These are phyloP conservation scores for Scopus umbretta DNA, from an alignment of 2,113 vertebrate species.

Conservation along the genomic window DNA sequence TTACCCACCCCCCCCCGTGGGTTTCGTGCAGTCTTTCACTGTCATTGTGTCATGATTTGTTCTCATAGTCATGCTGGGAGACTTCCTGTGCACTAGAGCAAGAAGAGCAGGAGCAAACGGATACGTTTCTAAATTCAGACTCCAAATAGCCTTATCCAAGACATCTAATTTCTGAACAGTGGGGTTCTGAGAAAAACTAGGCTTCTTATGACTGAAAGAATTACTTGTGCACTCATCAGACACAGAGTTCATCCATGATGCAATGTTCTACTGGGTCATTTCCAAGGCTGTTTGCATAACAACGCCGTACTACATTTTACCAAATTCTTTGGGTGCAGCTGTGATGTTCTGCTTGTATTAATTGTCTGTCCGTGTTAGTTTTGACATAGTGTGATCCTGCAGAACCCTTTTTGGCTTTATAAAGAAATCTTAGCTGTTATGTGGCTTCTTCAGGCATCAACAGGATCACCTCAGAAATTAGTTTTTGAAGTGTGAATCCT, in stretches of 20 bases:
- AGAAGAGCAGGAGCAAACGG: neutral
- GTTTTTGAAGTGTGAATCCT: neutral
- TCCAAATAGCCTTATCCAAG: neutral
- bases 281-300: conserved; percentile 26
- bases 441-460: neutral
- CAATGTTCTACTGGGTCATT: conserved; percentile 15
- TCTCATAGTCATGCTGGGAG: neutral
- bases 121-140: neutral
- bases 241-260: conserved; percentile 34
- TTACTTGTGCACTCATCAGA: neutral
- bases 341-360: neutral
- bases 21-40: neutral
- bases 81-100: neutral
- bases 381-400: neutral
- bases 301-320: neutral
- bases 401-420: conserved; percentile 11
- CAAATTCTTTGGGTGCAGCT: neutral
- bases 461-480: neutral
- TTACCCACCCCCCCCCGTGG: too few relatives aligned
- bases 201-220: neutral
- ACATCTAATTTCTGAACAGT: neutral
- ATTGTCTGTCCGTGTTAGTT: neutral
- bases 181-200: neutral
- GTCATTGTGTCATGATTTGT: neutral
- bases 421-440: neutral